Evolutionary conservation across 2,888 invertebrate species (phyloP), one percentile per base, ranked within the genome.

Genomic region (Mythimna ferrago): DNA sequence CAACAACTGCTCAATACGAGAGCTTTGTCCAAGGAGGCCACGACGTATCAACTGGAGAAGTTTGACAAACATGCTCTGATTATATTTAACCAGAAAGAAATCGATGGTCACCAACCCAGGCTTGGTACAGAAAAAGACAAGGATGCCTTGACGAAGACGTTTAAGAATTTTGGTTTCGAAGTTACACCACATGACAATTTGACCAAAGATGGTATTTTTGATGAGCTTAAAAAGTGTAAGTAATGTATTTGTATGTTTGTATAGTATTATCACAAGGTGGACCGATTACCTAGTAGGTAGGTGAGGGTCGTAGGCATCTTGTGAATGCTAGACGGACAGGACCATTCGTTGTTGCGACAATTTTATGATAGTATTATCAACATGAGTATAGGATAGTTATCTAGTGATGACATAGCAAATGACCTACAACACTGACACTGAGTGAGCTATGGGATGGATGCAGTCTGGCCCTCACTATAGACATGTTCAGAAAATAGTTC

Each of bases 1-100:
- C 6, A 68, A 44, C 66, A 26, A 71, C 26, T 67, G 9, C 9
- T 86, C n/a, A 86, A 87, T 41, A 76, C 66, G 6, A 82, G 79
- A 60, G 93, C 94, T 0, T 78, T 95, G 61, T 63, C 87, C 2
- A 92, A 90, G 79, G 64, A 89, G 19, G 92, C 92, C 0, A 53
- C 76, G 0, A 94, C 95, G 0, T 95, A 95, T 66, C 90, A 93
- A 86, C 78, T 95, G 62, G 94, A 95, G 78, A 92, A 76, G 3
- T 95, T 93, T 86, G 86, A 92, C n/a, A 93, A 93, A 78, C 92
- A 94, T 65, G 89, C 85, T n/a, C 67, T 95, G 38, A 77, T 94
- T 11, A 93, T 95, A 68, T 93, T 95, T 54, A 94, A 95, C 85
- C 94, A 94, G 71, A 88, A 89, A 63, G 88, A 90, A 26, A 84